Conservation (phyloP, 2,797 vertebrate genomes). For the Hypotaenidia philippensis region DNA sequence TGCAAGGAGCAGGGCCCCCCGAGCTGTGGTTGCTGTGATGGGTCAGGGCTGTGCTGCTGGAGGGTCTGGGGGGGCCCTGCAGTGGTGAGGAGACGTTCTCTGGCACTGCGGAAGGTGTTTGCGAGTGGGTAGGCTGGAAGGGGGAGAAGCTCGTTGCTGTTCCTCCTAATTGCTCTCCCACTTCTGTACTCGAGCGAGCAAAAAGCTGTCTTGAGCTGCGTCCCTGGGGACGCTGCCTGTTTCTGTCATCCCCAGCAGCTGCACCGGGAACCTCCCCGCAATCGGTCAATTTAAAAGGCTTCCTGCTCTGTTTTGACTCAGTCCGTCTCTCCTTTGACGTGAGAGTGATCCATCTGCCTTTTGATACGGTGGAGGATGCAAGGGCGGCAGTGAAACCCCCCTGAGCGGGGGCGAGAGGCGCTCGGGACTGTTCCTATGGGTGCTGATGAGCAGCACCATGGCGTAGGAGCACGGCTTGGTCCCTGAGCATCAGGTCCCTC, state of each 20-base stretch:
- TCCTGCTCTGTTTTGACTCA: constrained; percentile 1
- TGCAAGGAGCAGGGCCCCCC: accelerated
- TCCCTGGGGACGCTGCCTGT: constrained; percentile 41
- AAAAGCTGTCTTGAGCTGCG: background rate
- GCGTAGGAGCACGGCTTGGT: background rate
- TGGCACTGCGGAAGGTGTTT: background rate
- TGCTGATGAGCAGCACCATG: background rate
- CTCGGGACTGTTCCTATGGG: background rate
- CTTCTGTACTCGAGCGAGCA: background rate
- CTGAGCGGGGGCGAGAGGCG: accelerated
- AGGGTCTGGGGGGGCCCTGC: background rate
- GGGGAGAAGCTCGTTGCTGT: constrained; percentile 1
- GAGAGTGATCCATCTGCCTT: background rate
- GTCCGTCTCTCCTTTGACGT: background rate
- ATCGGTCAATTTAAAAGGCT: background rate
- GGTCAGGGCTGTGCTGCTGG: accelerated
- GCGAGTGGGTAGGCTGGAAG: constrained; percentile 29
- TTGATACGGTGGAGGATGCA: background rate
- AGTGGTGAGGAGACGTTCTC: background rate
- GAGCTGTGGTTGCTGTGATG: accelerated
- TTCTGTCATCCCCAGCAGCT: background rate
- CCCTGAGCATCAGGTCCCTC: background rate
- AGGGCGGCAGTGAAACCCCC: background rate
- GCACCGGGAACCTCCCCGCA: background rate
- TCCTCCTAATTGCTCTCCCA: constrained; percentile 66